Evolutionary conservation across 2,113 vertebrate genomes (phyloP).

Genomic region (western clawed frog (Xenopus tropicalis)): UCB_Xtro_10.0 CM004443.2:105347501-105348000

Average conservation of each 20-base stretch:
- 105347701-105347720: background rate
- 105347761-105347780: background rate
- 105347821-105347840: background rate
- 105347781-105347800: background rate
- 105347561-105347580: background rate
- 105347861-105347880: background rate
- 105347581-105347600: slow-evolving; percentile 2
- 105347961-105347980: background rate
- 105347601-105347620: slow-evolving; percentile 22
- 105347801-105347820: slow-evolving; percentile 20
- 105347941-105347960: background rate
- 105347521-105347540: background rate
- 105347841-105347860: background rate
- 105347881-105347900: background rate
- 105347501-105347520: background rate
- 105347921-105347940: too few relatives aligned
- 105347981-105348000: too few relatives aligned
- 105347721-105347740: slow-evolving; percentile 2
- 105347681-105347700: slow-evolving; percentile 12
- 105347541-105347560: background rate
- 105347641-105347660: slow-evolving; percentile 24
- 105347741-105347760: background rate
- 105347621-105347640: slow-evolving; percentile 16
- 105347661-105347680: slow-evolving; percentile 19
- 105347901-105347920: background rate